Percentiles rank a stretch among this genome's conserved stretches.
phyloP scores from a whole-genome alignment of 1,140 invertebrate genomes.

The Eueides isabella region DNA sequence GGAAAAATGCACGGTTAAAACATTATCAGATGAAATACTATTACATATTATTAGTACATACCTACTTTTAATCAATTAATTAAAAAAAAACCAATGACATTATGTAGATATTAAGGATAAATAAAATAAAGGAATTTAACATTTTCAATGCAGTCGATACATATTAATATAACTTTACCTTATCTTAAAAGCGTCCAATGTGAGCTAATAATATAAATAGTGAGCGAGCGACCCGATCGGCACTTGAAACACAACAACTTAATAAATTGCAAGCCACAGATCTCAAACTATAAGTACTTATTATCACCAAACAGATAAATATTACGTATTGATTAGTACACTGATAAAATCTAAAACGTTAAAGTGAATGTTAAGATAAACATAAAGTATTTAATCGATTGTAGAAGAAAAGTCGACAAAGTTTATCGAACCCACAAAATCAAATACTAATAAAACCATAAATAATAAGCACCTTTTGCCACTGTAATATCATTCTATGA shows the following conservation, averaged over 20 bases:
- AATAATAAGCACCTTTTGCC: not conserved
- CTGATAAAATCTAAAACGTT: not conserved
- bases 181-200: not conserved
- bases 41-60: not conserved
- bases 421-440: not conserved
- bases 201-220: not conserved
- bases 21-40: not conserved
- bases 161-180: no score
- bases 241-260: not conserved
- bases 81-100: not conserved
- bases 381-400: not conserved
- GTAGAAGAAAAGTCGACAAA: not conserved
- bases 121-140: not conserved
- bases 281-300: not conserved
- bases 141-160: no score
- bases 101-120: not conserved
- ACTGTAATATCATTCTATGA: not conserved
- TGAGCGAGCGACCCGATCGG: not conserved
- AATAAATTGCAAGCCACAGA: not conserved
- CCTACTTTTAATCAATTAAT: not conserved
- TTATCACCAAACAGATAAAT: constrained; percentile 8
- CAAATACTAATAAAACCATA: not conserved
- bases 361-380: not conserved
- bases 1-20: not conserved
- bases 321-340: not conserved